These are phyloP conservation scores for Chrosomus eos DNA, from an alignment of 2,797 vertebrate genomes.

Conservation along the genomic window DNA sequence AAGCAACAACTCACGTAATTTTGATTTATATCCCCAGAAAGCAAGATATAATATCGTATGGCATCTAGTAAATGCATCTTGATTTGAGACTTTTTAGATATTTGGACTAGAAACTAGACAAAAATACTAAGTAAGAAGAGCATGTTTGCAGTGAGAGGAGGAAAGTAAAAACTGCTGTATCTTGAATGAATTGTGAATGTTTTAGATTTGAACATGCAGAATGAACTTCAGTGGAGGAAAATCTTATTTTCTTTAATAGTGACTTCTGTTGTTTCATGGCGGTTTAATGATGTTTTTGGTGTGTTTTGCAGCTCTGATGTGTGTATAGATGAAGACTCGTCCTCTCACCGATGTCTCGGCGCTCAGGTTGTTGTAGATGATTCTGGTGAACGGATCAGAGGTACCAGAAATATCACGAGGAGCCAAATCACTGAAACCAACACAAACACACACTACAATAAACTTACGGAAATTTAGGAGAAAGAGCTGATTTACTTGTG, in stretches of 20 bases:
- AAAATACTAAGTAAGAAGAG: no score
- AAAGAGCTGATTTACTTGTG: background rate
- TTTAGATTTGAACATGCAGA: background rate
- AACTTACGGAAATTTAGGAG: background rate
- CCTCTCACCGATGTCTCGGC: constrained; percentile 87
- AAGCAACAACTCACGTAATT: no score
- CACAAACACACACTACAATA: constrained; percentile 35
- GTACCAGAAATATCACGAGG: constrained; percentile 89
- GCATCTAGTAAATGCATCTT: no score
- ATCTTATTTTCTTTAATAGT: background rate
- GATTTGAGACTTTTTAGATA: no score
- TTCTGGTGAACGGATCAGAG: constrained; percentile 88
- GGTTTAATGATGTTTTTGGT: background rate
- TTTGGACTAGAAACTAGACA: no score
- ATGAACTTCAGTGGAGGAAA: background rate
- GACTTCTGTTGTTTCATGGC: background rate
- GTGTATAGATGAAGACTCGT: background rate
- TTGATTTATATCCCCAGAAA: no score
- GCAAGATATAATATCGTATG: no score
- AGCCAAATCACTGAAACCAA: constrained; percentile 83
- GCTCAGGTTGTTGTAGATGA: constrained; percentile 86
- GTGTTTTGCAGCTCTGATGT: background rate
- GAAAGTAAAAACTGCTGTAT: background rate
- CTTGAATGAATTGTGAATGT: background rate
- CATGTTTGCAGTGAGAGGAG: no score